phyloP scores from a whole-genome alignment of 2,113 vertebrate genomes.

The Ptychochromis oligacanthus region DNA sequence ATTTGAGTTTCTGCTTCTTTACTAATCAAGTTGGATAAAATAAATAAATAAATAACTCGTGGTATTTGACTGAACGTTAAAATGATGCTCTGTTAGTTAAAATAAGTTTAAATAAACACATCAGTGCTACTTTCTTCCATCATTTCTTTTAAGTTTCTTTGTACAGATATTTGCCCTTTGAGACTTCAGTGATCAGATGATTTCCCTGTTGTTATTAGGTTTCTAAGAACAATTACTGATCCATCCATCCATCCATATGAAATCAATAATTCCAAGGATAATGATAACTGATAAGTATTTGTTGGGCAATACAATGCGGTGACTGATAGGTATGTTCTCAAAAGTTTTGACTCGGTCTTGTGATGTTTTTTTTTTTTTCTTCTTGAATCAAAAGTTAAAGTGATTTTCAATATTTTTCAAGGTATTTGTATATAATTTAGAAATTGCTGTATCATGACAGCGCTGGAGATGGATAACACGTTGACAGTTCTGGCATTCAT shows the following conservation, averaged over 20 bases:
- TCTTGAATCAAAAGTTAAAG: neutral
- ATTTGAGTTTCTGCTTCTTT: neutral
- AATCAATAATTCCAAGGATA: neutral
- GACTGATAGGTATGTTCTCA: neutral
- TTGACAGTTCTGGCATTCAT: neutral
- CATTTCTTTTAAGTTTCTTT: neutral
- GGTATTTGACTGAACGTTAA: neutral
- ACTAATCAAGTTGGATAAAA: neutral
- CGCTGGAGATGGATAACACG: neutral
- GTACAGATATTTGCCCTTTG: neutral
- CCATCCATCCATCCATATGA: too few species aligned
- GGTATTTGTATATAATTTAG: neutral
- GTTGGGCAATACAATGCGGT: neutral
- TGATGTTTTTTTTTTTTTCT: rapidly evolving
- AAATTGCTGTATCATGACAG: neutral
- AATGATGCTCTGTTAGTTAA: neutral
- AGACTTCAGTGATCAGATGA: neutral
- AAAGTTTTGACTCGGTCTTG: neutral
- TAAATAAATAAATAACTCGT: neutral
- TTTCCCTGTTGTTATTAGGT: neutral
- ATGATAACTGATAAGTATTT: neutral
- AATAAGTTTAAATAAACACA: too few species aligned
- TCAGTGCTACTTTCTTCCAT: neutral
- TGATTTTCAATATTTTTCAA: neutral
- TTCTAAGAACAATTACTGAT: too few species aligned